Conservation (phyloP, 2,797 vertebrate genomes). For the Premnoplex brunnescens region DNA sequence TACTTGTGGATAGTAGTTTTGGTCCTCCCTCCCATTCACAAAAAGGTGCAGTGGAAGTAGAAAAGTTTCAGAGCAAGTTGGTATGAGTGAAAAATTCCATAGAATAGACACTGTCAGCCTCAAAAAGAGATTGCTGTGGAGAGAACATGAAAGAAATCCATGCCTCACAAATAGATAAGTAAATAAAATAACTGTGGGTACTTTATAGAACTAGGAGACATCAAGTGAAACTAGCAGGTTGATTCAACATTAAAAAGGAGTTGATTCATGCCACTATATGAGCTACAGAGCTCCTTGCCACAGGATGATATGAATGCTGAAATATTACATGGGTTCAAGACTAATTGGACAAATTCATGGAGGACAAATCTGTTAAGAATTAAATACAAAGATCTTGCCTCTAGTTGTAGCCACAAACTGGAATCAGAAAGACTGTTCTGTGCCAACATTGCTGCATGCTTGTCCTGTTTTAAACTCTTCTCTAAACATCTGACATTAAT, state of each 20-base stretch:
- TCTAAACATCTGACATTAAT: neutral
- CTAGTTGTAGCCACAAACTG: neutral
- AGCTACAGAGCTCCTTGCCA: neutral
- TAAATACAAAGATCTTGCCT: neutral
- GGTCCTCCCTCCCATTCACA: neutral
- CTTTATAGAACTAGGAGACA: neutral
- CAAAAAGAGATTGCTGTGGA: neutral
- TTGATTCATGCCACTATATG: neutral
- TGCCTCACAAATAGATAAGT: neutral
- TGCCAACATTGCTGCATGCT: neutral
- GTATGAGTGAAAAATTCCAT: neutral
- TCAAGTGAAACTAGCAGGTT: neutral
- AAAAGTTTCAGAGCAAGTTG: neutral
- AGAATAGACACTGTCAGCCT: neutral
- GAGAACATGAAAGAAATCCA: neutral
- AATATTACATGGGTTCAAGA: neutral
- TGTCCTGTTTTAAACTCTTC: conserved; percentile 3
- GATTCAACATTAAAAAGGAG: neutral
- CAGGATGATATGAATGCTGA: neutral
- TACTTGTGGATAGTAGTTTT: neutral
- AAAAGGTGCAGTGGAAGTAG: neutral
- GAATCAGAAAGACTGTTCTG: neutral
- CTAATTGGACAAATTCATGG: neutral
- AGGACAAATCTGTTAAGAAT: neutral
- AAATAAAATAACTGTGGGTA: neutral